Evolutionary conservation across 2,888 invertebrate species (phyloP), one percentile per base, ranked within the genome.

Genomic region (Saturnia pavonia): DNA sequence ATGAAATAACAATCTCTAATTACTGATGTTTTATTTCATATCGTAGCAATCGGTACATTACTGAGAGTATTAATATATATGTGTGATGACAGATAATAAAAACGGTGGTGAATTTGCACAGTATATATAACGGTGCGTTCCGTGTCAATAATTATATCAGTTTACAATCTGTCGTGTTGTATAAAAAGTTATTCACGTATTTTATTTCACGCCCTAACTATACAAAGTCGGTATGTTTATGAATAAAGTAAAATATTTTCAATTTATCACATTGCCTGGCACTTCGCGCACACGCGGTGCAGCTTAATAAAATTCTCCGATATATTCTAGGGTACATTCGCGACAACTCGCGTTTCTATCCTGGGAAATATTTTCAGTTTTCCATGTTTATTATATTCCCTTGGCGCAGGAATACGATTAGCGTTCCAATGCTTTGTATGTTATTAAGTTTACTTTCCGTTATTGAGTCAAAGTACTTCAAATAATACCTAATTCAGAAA

Each of bases 211-310:
- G 6, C 40, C 2, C 22, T 40, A 16, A 40, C 51, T n/a, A 12
- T 68, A 42, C 25, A 42, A 54, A 42, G 40, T 16, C n/a, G 19
- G 40, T 40, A 69, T 69, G 43, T 60, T 43, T 43, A 25, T 11
- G 42, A 48, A 45, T 70, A 70, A 72, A 67, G 68, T 74, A 73
- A 74, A 74, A 76, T 75, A 76, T 73, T 74, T 72, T 74, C 66
- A 74, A 78, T 78, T 78, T 77, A 78, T 78, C 78, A 78, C 71
- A 65, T 70, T 51, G n/a, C 69, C 48, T 57, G 66, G 65, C 72
- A 72, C 71, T 72, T 74, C 74, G 70, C 51, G 69, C 74, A 67
- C 75, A 77, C 73, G 74, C 74, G 75, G 67, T 70, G 70, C 65
- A 65, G 71, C 72, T 73, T 74, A 72, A 74, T 74, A 74, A 74